Percentiles rank a stretch among this genome's conserved stretches.
Conservation (phyloP, 2,113 vertebrate species). For the Dissostichus mawsoni region DNA sequence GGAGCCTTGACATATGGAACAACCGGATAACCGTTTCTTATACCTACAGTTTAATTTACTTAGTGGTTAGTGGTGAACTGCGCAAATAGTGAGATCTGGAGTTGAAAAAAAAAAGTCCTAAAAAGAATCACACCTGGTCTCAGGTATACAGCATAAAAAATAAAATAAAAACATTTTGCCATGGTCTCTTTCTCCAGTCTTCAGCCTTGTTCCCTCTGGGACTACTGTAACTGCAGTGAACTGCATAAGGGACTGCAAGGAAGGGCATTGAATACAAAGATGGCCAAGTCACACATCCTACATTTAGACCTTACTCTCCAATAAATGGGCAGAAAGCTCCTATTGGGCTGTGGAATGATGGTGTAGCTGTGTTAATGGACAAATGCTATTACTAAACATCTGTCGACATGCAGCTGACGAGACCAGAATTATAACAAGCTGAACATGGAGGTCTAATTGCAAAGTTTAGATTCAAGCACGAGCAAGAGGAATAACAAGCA, state of each 20-base stretch:
- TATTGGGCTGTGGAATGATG: conserved; percentile 10
- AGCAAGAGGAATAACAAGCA: conserved; percentile 1
- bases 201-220: conserved; percentile 37
- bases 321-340: conserved; percentile 45
- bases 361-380: conserved; percentile 41
- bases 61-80: background rate
- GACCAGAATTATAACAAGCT: conserved; percentile 50
- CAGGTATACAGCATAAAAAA: conserved; percentile 8
- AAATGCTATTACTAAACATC: conserved; percentile 44
- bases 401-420: conserved; percentile 32
- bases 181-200: conserved; percentile 25
- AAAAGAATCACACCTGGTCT: background rate
- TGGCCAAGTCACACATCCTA: conserved; percentile 53
- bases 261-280: conserved; percentile 62
- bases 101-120: background rate
- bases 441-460: conserved; percentile 25
- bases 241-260: conserved; percentile 62
- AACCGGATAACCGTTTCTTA: background rate
- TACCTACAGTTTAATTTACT: background rate
- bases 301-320: conserved; percentile 47
- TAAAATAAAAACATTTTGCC: conserved; percentile 34
- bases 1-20: too few species aligned
- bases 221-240: conserved; percentile 54
- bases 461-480: conserved; percentile 28
- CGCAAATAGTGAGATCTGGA: background rate